A percentile compares a stretch with the other conserved stretches of the same genome.
phyloP scores from a whole-genome alignment of 2,888 invertebrate species.

The Noctua fimbriata region DNA sequence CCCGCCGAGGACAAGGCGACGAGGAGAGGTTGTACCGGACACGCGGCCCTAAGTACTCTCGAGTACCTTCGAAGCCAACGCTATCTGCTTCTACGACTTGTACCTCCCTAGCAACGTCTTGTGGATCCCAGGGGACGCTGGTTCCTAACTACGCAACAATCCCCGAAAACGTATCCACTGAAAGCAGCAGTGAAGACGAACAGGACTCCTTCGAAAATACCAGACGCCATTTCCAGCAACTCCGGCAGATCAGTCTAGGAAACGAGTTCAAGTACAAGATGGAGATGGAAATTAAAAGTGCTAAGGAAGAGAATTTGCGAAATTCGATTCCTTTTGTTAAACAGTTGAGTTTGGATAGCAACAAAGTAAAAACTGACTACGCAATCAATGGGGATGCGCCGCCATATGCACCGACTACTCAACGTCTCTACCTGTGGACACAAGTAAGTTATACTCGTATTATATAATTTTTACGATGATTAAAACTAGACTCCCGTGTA shows the following conservation, averaged over 20 bases:
- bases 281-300: conserved; percentile 92
- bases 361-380: conserved; percentile 89
- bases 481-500: neutral
- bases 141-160: conserved; percentile 86
- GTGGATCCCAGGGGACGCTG: conserved; percentile 86
- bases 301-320: conserved; percentile 91
- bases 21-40: conserved; percentile 85
- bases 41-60: conserved; percentile 86
- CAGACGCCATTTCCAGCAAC: conserved; percentile 91
- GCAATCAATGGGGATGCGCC: conserved; percentile 83
- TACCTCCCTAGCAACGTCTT: conserved; percentile 90
- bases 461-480: neutral
- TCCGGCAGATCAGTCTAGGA: conserved; percentile 91
- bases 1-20: conserved; percentile 85
- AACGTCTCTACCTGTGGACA: conserved; percentile 86
- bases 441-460: conserved; percentile 78
- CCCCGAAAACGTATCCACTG: conserved; percentile 84
- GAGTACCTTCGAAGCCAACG: conserved; percentile 88
- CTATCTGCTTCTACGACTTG: conserved; percentile 91
- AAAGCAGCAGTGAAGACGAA: conserved; percentile 89
- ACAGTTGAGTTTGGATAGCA: conserved; percentile 90
- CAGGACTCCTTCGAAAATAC: conserved; percentile 90
- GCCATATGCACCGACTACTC: conserved; percentile 90
- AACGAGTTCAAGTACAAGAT: conserved; percentile 91
- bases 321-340: conserved; percentile 91